Conservation (phyloP, 2,797 vertebrate species). For the Enteromius paludinosus region DNA sequence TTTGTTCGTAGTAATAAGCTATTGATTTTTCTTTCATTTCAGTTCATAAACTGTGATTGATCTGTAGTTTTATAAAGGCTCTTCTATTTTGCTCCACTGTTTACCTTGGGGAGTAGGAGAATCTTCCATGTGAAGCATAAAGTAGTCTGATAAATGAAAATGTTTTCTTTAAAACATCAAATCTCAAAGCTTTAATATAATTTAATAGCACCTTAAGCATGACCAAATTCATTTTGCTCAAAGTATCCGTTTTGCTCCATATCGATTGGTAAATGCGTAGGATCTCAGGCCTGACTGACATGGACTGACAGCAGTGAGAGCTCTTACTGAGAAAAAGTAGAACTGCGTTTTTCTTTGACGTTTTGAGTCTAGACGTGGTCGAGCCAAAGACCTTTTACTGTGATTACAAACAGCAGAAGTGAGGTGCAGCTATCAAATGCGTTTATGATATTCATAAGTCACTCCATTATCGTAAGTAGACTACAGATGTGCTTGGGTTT, state of each 20-base stretch:
- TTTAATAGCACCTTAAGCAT: slow-evolving; percentile 63
- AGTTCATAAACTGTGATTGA: slow-evolving; percentile 20
- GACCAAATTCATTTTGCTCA: slow-evolving; percentile 62
- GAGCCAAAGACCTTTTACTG: slow-evolving; percentile 74
- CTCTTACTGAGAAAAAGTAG: slow-evolving; percentile 72
- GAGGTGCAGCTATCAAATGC: slow-evolving; percentile 69
- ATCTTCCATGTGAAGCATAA: slow-evolving; percentile 37
- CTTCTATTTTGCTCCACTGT: not conserved
- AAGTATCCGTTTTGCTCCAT: slow-evolving; percentile 51
- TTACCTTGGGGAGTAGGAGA: not conserved
- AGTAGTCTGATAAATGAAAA: slow-evolving; percentile 60
- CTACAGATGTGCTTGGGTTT: slow-evolving; percentile 33
- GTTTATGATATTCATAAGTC: slow-evolving; percentile 58
- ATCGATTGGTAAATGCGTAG: slow-evolving; percentile 64
- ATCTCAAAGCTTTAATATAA: slow-evolving; percentile 60
- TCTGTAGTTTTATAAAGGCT: not conserved
- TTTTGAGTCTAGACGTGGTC: slow-evolving; percentile 69
- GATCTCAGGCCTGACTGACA: slow-evolving; percentile 66
- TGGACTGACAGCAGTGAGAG: slow-evolving; percentile 66
- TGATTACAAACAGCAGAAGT: slow-evolving; percentile 75
- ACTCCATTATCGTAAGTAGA: slow-evolving; percentile 54
- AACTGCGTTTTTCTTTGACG: slow-evolving; percentile 68
- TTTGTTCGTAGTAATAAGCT: not conserved
- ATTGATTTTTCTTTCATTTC: not conserved
- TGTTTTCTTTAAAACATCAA: slow-evolving; percentile 55